Conservation (phyloP, 2,113 vertebrate genomes). For the Tragelaphus strepsiceros region DNA sequence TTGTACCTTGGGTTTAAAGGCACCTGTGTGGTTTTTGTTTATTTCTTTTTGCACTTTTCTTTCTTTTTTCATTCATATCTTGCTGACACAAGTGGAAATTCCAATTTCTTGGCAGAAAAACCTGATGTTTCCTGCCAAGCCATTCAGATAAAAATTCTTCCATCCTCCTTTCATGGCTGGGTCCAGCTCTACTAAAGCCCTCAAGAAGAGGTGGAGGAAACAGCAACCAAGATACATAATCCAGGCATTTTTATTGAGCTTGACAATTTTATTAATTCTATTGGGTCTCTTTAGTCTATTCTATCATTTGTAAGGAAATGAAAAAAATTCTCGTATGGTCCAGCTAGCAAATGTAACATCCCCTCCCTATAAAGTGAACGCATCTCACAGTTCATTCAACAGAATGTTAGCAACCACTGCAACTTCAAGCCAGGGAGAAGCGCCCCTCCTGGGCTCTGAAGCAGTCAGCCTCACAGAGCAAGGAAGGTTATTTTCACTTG, state of each 20-base stretch:
- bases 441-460: background rate
- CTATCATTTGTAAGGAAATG: background rate
- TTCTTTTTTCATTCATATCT: conserved; percentile 45
- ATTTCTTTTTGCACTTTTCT: background rate
- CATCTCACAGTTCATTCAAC: background rate
- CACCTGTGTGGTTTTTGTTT: background rate
- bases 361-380: background rate
- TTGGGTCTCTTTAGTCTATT: background rate
- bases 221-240: background rate
- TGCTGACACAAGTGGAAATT: conserved; percentile 8
- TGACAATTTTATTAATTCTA: conserved; percentile 22
- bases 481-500: background rate
- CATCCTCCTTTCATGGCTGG: background rate
- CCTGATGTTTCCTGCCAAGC: background rate
- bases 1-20: background rate
- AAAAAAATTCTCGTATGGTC: background rate
- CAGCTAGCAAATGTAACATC: background rate
- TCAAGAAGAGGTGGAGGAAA: background rate
- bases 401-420: background rate
- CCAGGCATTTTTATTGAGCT: background rate
- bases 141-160: conserved; percentile 36
- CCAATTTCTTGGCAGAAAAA: conserved; percentile 41
- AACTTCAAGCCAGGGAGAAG: background rate
- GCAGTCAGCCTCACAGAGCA: background rate
- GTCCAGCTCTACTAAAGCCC: background rate